A percentile compares a stretch with the other conserved stretches of the same genome.
These are phyloP conservation scores for Agapostemon virescens DNA, from an alignment of 2,888 invertebrate genomes.

Conservation along the genomic window DNA sequence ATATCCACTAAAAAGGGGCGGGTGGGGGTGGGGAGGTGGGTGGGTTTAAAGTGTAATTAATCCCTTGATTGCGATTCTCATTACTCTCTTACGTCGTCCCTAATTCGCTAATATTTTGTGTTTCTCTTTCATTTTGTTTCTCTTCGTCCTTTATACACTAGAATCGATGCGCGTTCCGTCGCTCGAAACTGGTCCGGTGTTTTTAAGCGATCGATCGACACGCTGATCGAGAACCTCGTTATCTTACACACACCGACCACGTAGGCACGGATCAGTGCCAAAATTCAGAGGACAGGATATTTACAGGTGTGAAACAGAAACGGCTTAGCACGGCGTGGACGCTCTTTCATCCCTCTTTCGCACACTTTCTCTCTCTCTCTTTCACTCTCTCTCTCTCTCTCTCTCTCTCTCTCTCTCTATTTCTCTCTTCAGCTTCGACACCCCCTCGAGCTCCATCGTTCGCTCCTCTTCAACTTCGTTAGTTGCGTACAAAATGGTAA, in stretches of 20 bases:
- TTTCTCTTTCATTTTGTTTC: slow-evolving; percentile 19
- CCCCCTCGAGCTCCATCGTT: slow-evolving; percentile 27
- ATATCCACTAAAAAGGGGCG: slow-evolving; percentile 71
- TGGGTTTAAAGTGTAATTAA: slow-evolving; percentile 73
- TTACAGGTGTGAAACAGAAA: slow-evolving; percentile 59
- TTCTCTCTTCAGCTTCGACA: slow-evolving; percentile 4
- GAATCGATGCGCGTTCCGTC: slow-evolving; percentile 75
- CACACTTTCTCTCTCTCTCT: background rate
- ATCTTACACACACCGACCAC: slow-evolving; percentile 62
- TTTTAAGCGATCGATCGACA: slow-evolving; percentile 60
- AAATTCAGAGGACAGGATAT: slow-evolving; percentile 68
- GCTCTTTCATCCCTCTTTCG: background rate
- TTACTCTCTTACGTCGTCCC: slow-evolving; percentile 70
- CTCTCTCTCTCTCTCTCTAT: too few species aligned
- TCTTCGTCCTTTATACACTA: slow-evolving; percentile 74
- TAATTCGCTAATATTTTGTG: slow-evolving; percentile 76
- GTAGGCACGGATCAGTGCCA: slow-evolving; percentile 69
- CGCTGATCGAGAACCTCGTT: slow-evolving; percentile 64
- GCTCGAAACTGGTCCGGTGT: slow-evolving; percentile 68
- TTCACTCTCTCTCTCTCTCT: background rate
- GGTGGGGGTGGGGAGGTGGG: too few species aligned
- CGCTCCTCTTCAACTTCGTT: background rate
- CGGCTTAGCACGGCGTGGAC: background rate
- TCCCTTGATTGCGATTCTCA: slow-evolving; percentile 72
- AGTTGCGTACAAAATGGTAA: background rate